Conservation (phyloP, 2,888 invertebrate species). For the Tipula confusa region DNA sequence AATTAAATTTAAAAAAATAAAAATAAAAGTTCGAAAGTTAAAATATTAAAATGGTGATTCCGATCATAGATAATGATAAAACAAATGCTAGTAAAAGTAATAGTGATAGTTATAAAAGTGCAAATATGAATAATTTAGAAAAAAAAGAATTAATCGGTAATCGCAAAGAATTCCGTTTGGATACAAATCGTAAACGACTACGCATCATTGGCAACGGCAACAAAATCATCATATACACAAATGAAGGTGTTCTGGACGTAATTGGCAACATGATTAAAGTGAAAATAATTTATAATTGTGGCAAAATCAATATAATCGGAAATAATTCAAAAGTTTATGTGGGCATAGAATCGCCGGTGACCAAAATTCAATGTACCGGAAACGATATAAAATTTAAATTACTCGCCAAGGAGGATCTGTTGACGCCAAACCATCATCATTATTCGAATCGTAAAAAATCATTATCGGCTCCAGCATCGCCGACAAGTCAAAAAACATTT, state of each 20-base stretch:
- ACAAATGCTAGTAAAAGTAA: background rate
- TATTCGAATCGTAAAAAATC: background rate
- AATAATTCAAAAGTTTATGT: slow-evolving; percentile 47
- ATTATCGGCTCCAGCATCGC: background rate
- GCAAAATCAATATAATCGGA: slow-evolving; percentile 45
- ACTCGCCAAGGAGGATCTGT: background rate
- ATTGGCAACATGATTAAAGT: slow-evolving; percentile 46
- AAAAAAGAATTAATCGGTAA: slow-evolving; percentile 45
- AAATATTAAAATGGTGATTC: slow-evolving; percentile 36
- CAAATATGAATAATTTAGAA: slow-evolving; percentile 27
- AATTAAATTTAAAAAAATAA: too few relatives aligned
- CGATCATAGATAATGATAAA: slow-evolving; percentile 33
- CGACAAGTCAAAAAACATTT: background rate
- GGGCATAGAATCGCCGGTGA: slow-evolving; percentile 44
- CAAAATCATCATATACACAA: slow-evolving; percentile 44
- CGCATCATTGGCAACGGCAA: slow-evolving; percentile 48
- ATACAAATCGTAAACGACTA: slow-evolving; percentile 42
- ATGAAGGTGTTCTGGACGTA: slow-evolving; percentile 44
- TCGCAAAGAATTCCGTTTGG: slow-evolving; percentile 46
- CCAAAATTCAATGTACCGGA: slow-evolving; percentile 45
- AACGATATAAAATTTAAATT: slow-evolving; percentile 40
- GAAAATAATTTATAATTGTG: slow-evolving; percentile 45
- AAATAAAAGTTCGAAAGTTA: slow-evolving; percentile 13
- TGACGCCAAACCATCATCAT: background rate
- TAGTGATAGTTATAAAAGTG: background rate